Percentiles rank a stretch among this genome's conserved stretches.
These are phyloP conservation scores for Takifugu ocellatus DNA, from an alignment of 2,797 vertebrate genomes.

Conservation along the genomic window DNA sequence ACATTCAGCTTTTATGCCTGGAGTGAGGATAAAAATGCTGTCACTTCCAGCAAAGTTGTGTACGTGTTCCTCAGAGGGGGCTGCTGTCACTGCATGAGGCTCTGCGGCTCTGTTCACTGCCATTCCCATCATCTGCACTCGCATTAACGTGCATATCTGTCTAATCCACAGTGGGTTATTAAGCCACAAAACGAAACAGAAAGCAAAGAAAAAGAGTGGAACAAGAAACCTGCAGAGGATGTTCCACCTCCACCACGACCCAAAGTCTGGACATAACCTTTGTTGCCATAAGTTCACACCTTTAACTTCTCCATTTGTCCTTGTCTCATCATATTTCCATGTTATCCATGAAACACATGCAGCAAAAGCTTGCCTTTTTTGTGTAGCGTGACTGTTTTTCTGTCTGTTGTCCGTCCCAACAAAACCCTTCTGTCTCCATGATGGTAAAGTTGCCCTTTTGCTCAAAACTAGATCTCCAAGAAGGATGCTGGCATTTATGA, in stretches of 20 bases:
- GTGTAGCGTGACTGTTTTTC: constrained; percentile 39
- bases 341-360: constrained; percentile 61
- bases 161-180: constrained; percentile 79
- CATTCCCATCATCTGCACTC: constrained; percentile 42
- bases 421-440: constrained; percentile 13
- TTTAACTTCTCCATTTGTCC: constrained; percentile 54
- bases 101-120: constrained; percentile 35
- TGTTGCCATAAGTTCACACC: constrained; percentile 69
- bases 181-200: constrained; percentile 69
- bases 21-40: background rate
- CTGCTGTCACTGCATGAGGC: constrained; percentile 54
- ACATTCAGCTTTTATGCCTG: constrained; percentile 33
- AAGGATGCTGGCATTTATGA: constrained; percentile 88
- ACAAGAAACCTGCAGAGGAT: constrained; percentile 61
- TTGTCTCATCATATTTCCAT: constrained; percentile 43
- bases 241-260: constrained; percentile 58
- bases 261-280: constrained; percentile 77
- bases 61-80: constrained; percentile 35
- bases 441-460: constrained; percentile 30
- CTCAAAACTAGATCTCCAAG: constrained; percentile 84
- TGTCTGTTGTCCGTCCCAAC: constrained; percentile 36
- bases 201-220: constrained; percentile 51
- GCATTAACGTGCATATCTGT: constrained; percentile 73
- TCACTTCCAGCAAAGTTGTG: constrained; percentile 30
- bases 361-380: constrained; percentile 78